phyloP scores from a whole-genome alignment of 2,888 invertebrate genomes.

The Patella caerulea region DNA sequence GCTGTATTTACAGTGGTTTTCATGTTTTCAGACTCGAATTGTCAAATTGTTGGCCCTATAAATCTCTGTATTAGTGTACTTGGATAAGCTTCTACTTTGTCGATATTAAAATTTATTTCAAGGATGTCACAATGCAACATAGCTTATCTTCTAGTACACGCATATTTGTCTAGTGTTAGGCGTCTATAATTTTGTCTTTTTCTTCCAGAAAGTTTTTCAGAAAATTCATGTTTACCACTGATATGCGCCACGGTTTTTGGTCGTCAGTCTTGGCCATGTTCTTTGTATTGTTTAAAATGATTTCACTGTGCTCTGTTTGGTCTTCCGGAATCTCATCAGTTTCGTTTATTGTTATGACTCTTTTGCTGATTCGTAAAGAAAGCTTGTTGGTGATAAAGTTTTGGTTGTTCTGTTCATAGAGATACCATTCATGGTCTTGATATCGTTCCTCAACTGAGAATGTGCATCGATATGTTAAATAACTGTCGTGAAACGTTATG shows the following conservation, averaged over 20 bases:
- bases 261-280: not conserved
- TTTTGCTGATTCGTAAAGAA: not conserved
- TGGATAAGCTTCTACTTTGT: too few species aligned
- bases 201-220: not conserved
- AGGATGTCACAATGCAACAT: too few species aligned
- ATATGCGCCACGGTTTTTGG: not conserved
- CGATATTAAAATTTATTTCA: too few species aligned
- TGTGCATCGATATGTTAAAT: not conserved
- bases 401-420: not conserved
- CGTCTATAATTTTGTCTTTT: not conserved
- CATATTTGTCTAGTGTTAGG: too few species aligned
- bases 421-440: not conserved
- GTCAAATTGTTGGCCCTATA: too few species aligned
- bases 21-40: too few species aligned
- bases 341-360: not conserved
- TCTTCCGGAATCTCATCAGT: too few species aligned
- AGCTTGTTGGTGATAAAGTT: not conserved
- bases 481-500: too few species aligned
- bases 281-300: not conserved
- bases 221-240: not conserved
- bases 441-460: not conserved
- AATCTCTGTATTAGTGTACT: too few species aligned
- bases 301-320: too few species aligned
- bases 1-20: too few species aligned
- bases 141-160: too few species aligned